phyloP scores from a whole-genome alignment of 2,113 vertebrate genomes.

The Prietella phreatophila region DNA sequence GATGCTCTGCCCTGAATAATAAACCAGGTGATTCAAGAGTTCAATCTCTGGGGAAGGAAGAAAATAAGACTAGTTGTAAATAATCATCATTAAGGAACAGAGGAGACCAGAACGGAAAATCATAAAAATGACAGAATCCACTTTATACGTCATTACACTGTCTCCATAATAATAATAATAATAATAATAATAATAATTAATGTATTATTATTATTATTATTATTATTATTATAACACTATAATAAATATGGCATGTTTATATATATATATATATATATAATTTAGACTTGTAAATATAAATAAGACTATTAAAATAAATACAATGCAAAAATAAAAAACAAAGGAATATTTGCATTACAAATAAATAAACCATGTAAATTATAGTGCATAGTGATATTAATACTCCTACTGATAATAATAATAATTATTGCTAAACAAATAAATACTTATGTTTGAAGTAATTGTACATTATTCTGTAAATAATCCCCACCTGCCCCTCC shows the following conservation, averaged over 20 bases:
- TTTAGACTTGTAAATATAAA: neutral
- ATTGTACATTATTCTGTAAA: neutral
- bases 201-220: neutral
- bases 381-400: neutral
- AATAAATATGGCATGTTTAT: neutral
- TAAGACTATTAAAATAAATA: neutral
- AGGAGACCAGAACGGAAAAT: neutral
- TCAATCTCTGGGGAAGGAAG: neutral
- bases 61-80: neutral
- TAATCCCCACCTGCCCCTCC: conserved; percentile 89
- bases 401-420: neutral
- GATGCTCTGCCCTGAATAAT: neutral
- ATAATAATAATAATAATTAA: neutral
- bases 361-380: neutral
- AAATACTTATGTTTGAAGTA: neutral
- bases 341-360: neutral
- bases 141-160: neutral
- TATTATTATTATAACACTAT: neutral
- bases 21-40: neutral
- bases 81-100: neutral
- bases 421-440: neutral
- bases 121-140: neutral
- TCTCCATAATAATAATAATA: neutral
- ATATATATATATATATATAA: neutral
- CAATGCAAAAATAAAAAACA: neutral